Evolutionary conservation across 2,888 invertebrate genomes (phyloP).

Genomic region (Nemapogon koenigi): DNA sequence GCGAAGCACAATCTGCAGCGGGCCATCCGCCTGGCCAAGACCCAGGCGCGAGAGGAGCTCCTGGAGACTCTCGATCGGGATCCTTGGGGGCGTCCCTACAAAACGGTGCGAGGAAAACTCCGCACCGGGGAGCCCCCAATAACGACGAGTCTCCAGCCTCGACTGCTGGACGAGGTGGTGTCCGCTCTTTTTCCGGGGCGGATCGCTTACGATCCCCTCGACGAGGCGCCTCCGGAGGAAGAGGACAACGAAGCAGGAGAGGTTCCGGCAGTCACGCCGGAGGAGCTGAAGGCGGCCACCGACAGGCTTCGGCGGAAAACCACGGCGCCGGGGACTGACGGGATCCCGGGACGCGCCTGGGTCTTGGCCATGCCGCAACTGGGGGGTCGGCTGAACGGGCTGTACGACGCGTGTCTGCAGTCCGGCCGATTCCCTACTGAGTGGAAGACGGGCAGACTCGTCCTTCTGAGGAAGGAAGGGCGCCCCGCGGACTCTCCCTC

Average conservation of each 20-base stretch:
- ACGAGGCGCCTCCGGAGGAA: not conserved
- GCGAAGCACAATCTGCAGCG: too few relatives aligned
- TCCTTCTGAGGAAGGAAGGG: too few relatives aligned
- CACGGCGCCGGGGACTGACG: not conserved
- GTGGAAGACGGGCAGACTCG: too few relatives aligned
- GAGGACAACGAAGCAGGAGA: not conserved
- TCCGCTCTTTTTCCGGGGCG: not conserved
- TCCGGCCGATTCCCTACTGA: too few relatives aligned
- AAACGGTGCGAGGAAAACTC: not conserved
- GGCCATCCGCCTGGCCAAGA: constrained; percentile 1
- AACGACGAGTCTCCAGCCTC: not conserved
- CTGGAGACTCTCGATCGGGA: not conserved
- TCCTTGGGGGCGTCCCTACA: not conserved
- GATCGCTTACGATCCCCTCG: not conserved
- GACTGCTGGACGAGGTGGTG: not conserved
- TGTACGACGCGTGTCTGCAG: too few relatives aligned
- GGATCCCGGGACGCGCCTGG: not conserved
- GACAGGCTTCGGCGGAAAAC: not conserved
- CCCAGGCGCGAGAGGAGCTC: not conserved
- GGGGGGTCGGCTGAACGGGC: not conserved
- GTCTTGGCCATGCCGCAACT: not conserved
- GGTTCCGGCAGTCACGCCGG: not conserved
- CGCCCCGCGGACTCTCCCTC: too few relatives aligned
- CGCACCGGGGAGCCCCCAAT: not conserved
- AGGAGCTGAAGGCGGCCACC: not conserved